phyloP scores from a whole-genome alignment of 2,113 vertebrate species.

The Xiphophorus couchianus region DNA sequence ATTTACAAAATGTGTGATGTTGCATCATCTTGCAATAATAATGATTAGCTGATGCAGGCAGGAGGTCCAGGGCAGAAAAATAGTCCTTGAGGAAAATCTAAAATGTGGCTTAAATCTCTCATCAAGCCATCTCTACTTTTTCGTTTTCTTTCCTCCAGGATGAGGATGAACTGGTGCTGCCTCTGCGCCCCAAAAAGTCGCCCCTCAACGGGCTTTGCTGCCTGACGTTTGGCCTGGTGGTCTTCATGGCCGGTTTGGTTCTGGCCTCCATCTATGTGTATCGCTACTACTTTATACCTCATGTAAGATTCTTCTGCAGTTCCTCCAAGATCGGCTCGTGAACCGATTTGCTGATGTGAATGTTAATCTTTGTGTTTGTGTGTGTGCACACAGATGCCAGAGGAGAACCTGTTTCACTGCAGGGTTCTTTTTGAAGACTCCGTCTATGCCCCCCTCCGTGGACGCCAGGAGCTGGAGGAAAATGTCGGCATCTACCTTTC shows the following conservation, averaged over 20 bases:
- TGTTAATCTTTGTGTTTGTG: not conserved
- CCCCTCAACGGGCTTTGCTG: slow-evolving; percentile 88
- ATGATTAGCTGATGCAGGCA: not conserved
- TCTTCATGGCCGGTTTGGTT: slow-evolving; percentile 89
- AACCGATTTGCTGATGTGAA: slow-evolving; percentile 1
- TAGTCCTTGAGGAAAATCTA: not conserved
- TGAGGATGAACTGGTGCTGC: slow-evolving; percentile 79
- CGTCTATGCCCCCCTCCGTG: slow-evolving; percentile 79
- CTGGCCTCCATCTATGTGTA: slow-evolving; percentile 93
- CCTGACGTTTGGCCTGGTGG: slow-evolving; percentile 86
- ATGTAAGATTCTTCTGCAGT: slow-evolving; percentile 76
- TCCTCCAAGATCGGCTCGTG: not conserved
- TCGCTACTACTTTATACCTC: slow-evolving; percentile 91
- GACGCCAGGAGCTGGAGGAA: slow-evolving; percentile 88
- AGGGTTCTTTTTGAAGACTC: slow-evolving; percentile 88
- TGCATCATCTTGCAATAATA: not conserved
- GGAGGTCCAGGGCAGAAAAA: not conserved
- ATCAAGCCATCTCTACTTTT: not conserved
- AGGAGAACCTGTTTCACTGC: slow-evolving; percentile 90
- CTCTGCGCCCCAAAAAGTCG: slow-evolving; percentile 75
- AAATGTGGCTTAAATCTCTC: not conserved
- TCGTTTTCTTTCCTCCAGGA: slow-evolving; percentile 56
- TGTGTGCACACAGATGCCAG: slow-evolving; percentile 79
- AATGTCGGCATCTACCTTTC: slow-evolving; percentile 91
- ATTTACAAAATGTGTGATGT: too few relatives aligned